These are phyloP conservation scores for Nebria salina DNA, from an alignment of 2,888 invertebrate species.

Conservation along the genomic window DNA sequence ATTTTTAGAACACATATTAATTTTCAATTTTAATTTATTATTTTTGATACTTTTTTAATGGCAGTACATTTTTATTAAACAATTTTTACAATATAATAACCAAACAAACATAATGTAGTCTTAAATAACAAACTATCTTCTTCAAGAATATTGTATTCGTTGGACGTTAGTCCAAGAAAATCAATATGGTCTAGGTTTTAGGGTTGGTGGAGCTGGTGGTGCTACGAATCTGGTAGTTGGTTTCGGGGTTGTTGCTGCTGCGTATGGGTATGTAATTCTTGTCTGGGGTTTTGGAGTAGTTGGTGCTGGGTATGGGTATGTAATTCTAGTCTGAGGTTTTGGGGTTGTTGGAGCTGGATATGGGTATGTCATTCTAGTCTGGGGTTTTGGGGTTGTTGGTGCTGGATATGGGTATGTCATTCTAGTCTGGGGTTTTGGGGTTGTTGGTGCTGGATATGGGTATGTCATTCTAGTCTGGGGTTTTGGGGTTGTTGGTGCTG, in stretches of 20 bases:
- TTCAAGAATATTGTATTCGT: background rate
- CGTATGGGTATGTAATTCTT: slow-evolving; percentile 13
- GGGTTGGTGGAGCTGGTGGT: slow-evolving; percentile 33
- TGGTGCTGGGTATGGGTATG: slow-evolving; percentile 13
- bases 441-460: slow-evolving; percentile 20
- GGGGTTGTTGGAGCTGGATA: slow-evolving; percentile 11
- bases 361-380: background rate
- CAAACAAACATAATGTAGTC: background rate
- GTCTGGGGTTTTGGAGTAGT: slow-evolving; percentile 12
- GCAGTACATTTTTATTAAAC: background rate
- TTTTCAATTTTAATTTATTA: background rate
- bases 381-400: slow-evolving; percentile 18
- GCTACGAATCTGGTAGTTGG: background rate
- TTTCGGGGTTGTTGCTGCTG: slow-evolving; percentile 47
- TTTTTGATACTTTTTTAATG: background rate
- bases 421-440: slow-evolving; percentile 6
- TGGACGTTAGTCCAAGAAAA: background rate
- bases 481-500: slow-evolving; percentile 9
- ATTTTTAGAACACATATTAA: too few relatives aligned
- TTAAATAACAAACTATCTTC: slow-evolving; percentile 5
- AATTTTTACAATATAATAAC: slow-evolving; percentile 12
- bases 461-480: slow-evolving; percentile 17
- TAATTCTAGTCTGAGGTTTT: slow-evolving; percentile 3
- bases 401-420: slow-evolving; percentile 7
- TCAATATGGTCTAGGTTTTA: slow-evolving; percentile 27